Evolutionary conservation across 2,113 vertebrate species (phyloP), one percentile per base, ranked within the genome.

Genomic region (Alces alces): DNA sequence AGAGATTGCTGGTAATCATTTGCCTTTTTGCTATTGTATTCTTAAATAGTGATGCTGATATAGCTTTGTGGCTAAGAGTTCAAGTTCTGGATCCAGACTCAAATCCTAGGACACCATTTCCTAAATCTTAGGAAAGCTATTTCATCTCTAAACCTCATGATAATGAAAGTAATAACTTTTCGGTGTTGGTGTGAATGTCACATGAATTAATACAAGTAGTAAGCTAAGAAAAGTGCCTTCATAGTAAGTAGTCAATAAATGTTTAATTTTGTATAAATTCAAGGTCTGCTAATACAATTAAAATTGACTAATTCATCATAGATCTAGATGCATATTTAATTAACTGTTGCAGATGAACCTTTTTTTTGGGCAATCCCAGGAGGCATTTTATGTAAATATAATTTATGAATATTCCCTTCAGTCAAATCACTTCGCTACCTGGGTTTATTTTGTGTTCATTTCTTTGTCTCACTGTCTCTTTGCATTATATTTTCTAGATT

Each of bases 401-500:
- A 13, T 91, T 91, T 57, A 21, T 80, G 23, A 83, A 27, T 79
- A 19, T 89, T 89, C 36, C n/a, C 36, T 43, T 84, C 54, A 60
- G 27, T 33, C 57, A n/a, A 83, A 17, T 76, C 30, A 47, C 30
- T 78, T 93, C n/a, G 21, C n/a, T 36, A 2, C 70, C 25, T 64
- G 19, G 13, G 12, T 10, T 88, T 14, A 2, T 91, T 95, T 27
- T 90, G 11, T 90, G 30, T 79, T 95, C 21, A 28, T 87, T 60
- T 54, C 10, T 85, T 43, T 17, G 91, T 36, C 39, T 92, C 14
- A 95, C 61, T 89, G 54, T 86, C 14, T 96, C 85, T 91, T 30
- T 93, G 55, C 16, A 25, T 43, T 54, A 2, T 27, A 57, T 95
- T 70, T 97, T 87, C 97, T 66, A 99, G 99, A 99, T 99, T 79